phyloP scores from a whole-genome alignment of 2,888 invertebrate genomes.

The Auanema sp. region DNA sequence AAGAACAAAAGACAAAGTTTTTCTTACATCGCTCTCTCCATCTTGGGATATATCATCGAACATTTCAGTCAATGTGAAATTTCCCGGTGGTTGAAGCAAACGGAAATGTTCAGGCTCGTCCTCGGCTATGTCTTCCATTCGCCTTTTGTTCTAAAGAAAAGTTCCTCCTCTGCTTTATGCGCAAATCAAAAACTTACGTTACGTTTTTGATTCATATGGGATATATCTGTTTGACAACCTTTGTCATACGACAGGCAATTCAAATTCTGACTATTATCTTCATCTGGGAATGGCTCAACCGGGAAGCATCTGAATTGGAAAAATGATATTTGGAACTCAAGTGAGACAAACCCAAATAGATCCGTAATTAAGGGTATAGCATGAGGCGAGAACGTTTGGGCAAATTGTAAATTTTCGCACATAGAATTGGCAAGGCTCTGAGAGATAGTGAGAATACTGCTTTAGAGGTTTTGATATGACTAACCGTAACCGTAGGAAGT shows the following conservation, averaged over 20 bases:
- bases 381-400: conserved; percentile 55
- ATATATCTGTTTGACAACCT: conserved; percentile 13
- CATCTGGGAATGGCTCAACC: conserved; percentile 53
- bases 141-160: conserved; percentile 22
- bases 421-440: conserved; percentile 54
- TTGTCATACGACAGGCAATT: conserved; percentile 3
- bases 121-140: conserved; percentile 40
- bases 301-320: conserved; percentile 46
- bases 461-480: conserved; percentile 9
- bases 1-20: neutral
- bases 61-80: conserved; percentile 59
- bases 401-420: conserved; percentile 59
- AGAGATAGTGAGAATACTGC: neutral
- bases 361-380: conserved; percentile 55
- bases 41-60: conserved; percentile 51
- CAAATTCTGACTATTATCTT: conserved; percentile 11
- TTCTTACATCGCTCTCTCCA: conserved; percentile 1
- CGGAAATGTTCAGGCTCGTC: conserved; percentile 46
- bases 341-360: conserved; percentile 43
- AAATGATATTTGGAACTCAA: neutral
- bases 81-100: conserved; percentile 50
- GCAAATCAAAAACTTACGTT: neutral
- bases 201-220: neutral
- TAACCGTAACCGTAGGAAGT: conserved; percentile 53
- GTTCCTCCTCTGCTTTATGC: conserved; percentile 14